phyloP scores from a whole-genome alignment of 2,888 invertebrate genomes.

The Idaea biselata region DNA sequence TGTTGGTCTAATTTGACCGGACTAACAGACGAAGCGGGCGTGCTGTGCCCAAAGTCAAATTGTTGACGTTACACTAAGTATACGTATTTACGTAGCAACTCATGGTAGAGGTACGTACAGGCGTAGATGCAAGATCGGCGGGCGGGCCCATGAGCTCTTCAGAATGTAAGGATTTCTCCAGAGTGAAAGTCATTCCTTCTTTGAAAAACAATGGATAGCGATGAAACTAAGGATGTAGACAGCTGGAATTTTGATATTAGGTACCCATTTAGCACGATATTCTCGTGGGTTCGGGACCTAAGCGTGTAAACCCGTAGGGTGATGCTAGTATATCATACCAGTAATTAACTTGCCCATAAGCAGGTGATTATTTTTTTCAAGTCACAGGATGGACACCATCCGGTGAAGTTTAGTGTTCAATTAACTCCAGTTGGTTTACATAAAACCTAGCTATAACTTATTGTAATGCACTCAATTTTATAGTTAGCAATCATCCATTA shows the following conservation, averaged over 20 bases:
- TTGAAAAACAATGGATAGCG: no score
- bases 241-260: not conserved
- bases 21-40: no score
- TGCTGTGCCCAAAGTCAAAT: no score
- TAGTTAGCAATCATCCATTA: not conserved
- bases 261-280: not conserved
- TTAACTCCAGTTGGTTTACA: not conserved
- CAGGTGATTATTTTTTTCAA: not conserved
- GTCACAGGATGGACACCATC: not conserved
- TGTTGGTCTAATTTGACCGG: no score
- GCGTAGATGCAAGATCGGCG: no score
- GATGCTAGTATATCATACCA: not conserved
- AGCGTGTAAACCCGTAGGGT: not conserved
- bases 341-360: not conserved
- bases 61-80: no score
- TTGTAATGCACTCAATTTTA: not conserved
- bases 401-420: not conserved
- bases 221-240: no score
- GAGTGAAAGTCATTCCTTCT: no score
- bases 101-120: no score
- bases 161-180: no score
- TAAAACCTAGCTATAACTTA: not conserved
- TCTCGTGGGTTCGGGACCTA: not conserved
- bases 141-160: no score
- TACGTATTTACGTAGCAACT: no score